Evolutionary conservation across 2,888 invertebrate species (phyloP).

Genomic region (Mylabris sibirica): DNA sequence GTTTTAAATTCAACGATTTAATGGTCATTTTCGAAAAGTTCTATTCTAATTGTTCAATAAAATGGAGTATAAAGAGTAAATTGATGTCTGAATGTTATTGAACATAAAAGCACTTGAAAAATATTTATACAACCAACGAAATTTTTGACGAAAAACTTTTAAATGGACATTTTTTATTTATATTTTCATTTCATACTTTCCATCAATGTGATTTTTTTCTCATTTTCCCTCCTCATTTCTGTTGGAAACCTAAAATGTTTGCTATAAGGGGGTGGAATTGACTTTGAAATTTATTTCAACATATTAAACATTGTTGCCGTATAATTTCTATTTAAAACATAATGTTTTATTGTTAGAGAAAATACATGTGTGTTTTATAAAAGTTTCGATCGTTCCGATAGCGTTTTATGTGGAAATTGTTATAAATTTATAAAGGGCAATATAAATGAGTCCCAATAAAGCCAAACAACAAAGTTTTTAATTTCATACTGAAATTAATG

Average conservation of each 20-base stretch:
- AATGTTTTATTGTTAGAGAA: not conserved
- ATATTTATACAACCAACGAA: not conserved
- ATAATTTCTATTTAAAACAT: not conserved
- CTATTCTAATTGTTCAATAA: not conserved
- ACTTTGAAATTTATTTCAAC: not conserved
- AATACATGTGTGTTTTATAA: not conserved
- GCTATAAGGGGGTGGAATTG: not conserved
- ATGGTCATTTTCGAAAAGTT: not conserved
- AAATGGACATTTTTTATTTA: not conserved
- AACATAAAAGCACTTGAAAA: not conserved
- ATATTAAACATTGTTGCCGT: not conserved
- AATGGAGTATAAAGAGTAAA: not conserved
- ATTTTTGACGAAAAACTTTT: not conserved
- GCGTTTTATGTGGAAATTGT: constrained; percentile 8
- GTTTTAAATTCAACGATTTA: not conserved
- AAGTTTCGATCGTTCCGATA: constrained; percentile 7
- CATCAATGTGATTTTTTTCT: not conserved
- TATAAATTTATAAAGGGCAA: not conserved
- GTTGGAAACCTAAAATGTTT: not conserved
- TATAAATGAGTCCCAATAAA: not conserved
- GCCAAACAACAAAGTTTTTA: constrained; percentile 3
- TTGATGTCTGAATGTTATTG: not conserved
- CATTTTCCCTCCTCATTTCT: not conserved
- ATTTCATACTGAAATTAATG: not conserved
- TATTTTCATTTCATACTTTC: not conserved